These are phyloP conservation scores for Dryadula phaetusa DNA, from an alignment of 2,888 invertebrate species.

Conservation along the genomic window DNA sequence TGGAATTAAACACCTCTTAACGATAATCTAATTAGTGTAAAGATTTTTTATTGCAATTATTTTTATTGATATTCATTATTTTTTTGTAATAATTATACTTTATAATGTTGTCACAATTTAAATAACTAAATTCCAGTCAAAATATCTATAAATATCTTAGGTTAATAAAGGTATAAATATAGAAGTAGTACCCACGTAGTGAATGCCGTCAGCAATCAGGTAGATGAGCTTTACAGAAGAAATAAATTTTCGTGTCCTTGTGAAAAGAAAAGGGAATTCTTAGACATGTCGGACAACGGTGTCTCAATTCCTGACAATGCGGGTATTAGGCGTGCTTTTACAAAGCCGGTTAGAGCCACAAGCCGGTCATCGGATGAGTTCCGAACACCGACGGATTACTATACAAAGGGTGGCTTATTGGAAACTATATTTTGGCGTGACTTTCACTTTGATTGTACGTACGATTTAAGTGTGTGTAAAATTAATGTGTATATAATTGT, in stretches of 20 bases:
- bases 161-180: neutral
- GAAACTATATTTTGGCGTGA: slow-evolving; percentile 71
- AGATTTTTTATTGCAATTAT: no score
- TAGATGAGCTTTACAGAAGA: neutral
- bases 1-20: no score
- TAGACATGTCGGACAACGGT: slow-evolving; percentile 51
- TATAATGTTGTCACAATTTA: no score
- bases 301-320: slow-evolving; percentile 55
- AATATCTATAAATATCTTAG: neutral
- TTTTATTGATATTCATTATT: no score
- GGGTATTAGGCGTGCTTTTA: slow-evolving; percentile 77
- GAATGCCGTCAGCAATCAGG: neutral
- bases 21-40: no score
- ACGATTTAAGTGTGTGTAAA: neutral
- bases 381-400: slow-evolving; percentile 63
- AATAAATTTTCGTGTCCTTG: slow-evolving; percentile 9
- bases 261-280: slow-evolving; percentile 48
- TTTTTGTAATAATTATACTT: no score
- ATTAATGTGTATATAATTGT: neutral
- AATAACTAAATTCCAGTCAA: no score
- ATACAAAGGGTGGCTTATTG: slow-evolving; percentile 74
- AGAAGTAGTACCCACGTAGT: neutral
- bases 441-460: slow-evolving; percentile 50
- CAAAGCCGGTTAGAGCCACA: slow-evolving; percentile 66
- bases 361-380: slow-evolving; percentile 64